A percentile compares a stretch with the other conserved stretches of the same genome.
Evolutionary conservation across 2,113 vertebrate species (phyloP).

Genomic region (Corydoras maculifer): DNA sequence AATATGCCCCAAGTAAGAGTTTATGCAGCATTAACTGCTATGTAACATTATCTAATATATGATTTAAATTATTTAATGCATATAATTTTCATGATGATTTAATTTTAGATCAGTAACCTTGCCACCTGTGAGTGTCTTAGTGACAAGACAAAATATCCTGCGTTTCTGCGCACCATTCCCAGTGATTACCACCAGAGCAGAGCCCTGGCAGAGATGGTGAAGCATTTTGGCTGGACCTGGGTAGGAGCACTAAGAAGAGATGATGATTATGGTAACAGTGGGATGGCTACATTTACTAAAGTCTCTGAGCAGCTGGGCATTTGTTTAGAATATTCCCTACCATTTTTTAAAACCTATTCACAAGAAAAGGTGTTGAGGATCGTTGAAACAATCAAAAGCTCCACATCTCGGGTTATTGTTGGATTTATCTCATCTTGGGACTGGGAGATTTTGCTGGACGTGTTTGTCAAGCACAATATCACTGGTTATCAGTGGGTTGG

Average conservation of each 20-base stretch:
- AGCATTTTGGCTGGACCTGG: conserved; percentile 53
- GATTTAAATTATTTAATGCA: conserved; percentile 3
- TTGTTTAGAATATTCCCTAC: conserved; percentile 48
- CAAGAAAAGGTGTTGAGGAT: conserved; percentile 49
- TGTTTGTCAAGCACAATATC: conserved; percentile 54
- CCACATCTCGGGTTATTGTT: conserved; percentile 59
- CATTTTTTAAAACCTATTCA: conserved; percentile 57
- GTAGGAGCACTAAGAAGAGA: conserved; percentile 47
- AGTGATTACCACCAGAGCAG: conserved; percentile 51
- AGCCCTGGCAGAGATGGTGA: conserved; percentile 49
- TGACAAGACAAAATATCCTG: conserved; percentile 43
- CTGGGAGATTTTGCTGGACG: conserved; percentile 47
- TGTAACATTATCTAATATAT: too few species aligned
- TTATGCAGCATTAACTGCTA: neutral
- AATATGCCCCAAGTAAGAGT: conserved; percentile 55
- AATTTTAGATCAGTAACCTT: conserved; percentile 48
- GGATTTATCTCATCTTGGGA: conserved; percentile 56
- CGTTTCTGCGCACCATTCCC: conserved; percentile 52
- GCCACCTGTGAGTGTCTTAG: conserved; percentile 51
- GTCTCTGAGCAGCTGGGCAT: conserved; percentile 39
- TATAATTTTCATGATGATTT: conserved; percentile 47
- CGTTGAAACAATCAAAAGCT: conserved; percentile 55
- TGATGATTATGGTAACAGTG: conserved; percentile 50
- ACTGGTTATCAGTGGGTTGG: conserved; percentile 65
- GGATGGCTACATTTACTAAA: conserved; percentile 45